Conservation (phyloP, 2,888 invertebrate genomes). For the Nomada lathburiana region DNA sequence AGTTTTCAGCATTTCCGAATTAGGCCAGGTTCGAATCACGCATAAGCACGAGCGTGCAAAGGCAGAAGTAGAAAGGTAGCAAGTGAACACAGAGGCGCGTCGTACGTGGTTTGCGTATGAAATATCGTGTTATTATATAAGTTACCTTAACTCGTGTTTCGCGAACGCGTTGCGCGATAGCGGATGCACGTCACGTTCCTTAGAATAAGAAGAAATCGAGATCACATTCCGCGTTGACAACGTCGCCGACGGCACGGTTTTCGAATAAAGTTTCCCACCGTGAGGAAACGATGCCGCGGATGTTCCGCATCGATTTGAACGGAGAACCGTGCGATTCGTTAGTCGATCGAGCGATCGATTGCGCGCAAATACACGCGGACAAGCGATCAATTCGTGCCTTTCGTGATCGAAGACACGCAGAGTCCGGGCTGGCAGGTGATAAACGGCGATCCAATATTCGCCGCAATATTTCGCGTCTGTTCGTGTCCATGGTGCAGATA, state of each 20-base stretch:
- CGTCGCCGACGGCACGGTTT: background rate
- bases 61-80: background rate
- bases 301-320: background rate
- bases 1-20: no score
- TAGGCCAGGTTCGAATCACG: no score
- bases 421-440: constrained; percentile 45
- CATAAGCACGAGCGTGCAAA: background rate
- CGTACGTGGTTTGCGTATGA: constrained; percentile 40
- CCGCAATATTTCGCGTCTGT: constrained; percentile 58
- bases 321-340: background rate
- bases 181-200: constrained; percentile 36
- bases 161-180: background rate
- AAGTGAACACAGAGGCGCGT: background rate
- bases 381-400: constrained; percentile 8
- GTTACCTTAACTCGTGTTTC: constrained; percentile 33
- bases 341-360: constrained; percentile 12
- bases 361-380: background rate
- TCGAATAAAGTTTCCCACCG: background rate
- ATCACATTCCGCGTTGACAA: constrained; percentile 17
- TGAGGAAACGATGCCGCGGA: background rate
- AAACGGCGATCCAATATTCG: constrained; percentile 62
- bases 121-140: constrained; percentile 44
- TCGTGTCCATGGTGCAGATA: constrained; percentile 42
- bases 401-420: background rate
- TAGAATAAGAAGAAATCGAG: constrained; percentile 25